A percentile compares a stretch with the other conserved stretches of the same genome.
These are phyloP conservation scores for Pinna nobilis DNA, from an alignment of 1,140 invertebrate genomes.

Conservation along the genomic window DNA sequence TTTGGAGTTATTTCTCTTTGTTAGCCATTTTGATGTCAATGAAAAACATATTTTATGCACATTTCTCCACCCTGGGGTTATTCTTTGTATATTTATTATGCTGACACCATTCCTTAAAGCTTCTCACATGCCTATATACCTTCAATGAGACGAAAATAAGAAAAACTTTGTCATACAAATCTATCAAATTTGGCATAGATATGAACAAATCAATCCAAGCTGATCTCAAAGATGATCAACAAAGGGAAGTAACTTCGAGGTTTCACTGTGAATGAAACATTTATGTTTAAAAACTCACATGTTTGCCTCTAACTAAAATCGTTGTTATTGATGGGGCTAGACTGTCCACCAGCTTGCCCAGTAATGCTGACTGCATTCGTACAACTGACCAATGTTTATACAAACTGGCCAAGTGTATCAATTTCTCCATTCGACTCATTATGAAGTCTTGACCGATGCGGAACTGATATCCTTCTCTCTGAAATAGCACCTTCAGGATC, in stretches of 20 bases:
- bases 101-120: too few relatives aligned
- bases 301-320: conserved; percentile 97
- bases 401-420: conserved; percentile 92
- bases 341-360: conserved; percentile 96
- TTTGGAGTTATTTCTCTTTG: too few relatives aligned
- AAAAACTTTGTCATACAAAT: too few relatives aligned
- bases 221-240: too few relatives aligned
- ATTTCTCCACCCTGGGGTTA: too few relatives aligned
- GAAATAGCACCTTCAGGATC: conserved; percentile 88
- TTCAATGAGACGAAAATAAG: too few relatives aligned
- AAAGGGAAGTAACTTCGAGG: not conserved
- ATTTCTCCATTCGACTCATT: conserved; percentile 82
- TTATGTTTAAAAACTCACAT: conserved; percentile 80
- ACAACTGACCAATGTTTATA: conserved; percentile 92
- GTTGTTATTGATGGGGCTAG: conserved; percentile 98
- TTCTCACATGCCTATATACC: too few relatives aligned
- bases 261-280: not conserved
- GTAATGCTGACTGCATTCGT: conserved; percentile 92
- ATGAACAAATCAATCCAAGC: too few relatives aligned
- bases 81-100: too few relatives aligned
- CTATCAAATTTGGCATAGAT: too few relatives aligned
- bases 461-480: conserved; percentile 88
- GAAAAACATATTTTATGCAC: too few relatives aligned
- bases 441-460: conserved; percentile 82
- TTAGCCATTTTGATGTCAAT: too few relatives aligned